phyloP scores from a whole-genome alignment of 2,113 vertebrate genomes.

The Psittacara wagleri region DNA sequence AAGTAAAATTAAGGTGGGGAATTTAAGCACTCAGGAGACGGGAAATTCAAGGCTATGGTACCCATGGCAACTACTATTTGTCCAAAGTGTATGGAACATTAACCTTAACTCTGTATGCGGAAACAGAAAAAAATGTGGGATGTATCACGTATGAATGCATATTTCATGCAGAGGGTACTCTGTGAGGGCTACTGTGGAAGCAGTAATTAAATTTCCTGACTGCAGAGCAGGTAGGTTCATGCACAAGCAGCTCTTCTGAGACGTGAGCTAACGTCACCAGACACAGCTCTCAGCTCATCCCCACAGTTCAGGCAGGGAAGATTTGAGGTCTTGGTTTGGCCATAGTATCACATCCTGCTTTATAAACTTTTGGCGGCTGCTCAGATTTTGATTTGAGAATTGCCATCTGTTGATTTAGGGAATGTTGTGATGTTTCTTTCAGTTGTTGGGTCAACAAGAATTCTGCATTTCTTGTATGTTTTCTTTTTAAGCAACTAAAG shows the following conservation, averaged over 20 bases:
- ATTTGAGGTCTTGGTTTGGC: neutral
- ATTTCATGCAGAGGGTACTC: constrained; percentile 3
- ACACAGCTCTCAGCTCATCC: neutral
- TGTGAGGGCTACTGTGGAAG: neutral
- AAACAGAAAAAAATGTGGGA: constrained; percentile 16
- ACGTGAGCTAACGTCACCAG: neutral
- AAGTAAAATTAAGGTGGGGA: constrained; percentile 38
- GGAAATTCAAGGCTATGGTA: constrained; percentile 36
- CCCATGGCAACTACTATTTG: constrained; percentile 44
- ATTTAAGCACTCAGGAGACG: constrained; percentile 47
- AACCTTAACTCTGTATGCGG: constrained; percentile 31
- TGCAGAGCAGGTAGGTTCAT: neutral
- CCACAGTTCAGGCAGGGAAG: neutral
- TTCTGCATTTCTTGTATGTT: neutral
- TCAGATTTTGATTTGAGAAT: constrained; percentile 37
- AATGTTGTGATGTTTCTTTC: constrained; percentile 9
- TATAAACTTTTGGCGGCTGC: neutral
- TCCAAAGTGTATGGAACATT: constrained; percentile 43
- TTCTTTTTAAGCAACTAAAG: constrained; percentile 13
- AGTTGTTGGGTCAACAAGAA: constrained; percentile 16
- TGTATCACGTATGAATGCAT: neutral
- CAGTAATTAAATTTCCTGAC: constrained; percentile 34
- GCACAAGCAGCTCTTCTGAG: neutral
- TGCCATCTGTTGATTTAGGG: constrained; percentile 14
- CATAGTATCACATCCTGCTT: neutral